A percentile compares a stretch with the other conserved stretches of the same genome.
Evolutionary conservation across 1,140 invertebrate species (phyloP).

Genomic region (Calycopis cecrops): DNA sequence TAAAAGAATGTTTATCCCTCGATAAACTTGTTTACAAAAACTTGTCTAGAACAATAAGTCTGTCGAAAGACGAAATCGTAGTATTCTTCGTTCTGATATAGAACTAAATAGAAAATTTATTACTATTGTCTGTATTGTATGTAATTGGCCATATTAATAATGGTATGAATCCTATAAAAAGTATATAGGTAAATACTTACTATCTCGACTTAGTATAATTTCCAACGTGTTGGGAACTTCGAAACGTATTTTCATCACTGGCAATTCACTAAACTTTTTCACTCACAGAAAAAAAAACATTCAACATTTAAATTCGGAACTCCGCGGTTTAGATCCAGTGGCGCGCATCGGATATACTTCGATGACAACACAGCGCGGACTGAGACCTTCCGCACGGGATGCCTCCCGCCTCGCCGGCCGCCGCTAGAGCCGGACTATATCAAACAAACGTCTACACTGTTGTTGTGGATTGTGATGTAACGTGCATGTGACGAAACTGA

Average conservation of each 20-base stretch:
- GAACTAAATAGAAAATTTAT: no score
- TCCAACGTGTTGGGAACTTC: constrained; percentile 71
- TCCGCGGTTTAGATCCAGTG: constrained; percentile 35
- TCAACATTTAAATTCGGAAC: constrained; percentile 32
- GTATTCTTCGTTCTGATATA: no score
- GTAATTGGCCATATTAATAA: no score
- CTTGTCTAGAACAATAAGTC: no score
- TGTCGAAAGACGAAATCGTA: no score
- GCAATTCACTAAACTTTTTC: constrained; percentile 14
- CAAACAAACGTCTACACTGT: constrained; percentile 40
- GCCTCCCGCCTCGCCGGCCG: constrained; percentile 64
- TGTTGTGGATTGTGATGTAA: constrained; percentile 55
- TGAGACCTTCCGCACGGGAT: constrained; percentile 61
- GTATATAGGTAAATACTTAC: constrained; percentile 18
- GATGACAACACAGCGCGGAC: constrained; percentile 58
- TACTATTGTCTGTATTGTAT: no score
- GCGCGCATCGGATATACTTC: constrained; percentile 53
- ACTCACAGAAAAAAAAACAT: constrained; percentile 29
- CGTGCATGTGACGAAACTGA: constrained; percentile 57
- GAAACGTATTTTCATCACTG: constrained; percentile 69
- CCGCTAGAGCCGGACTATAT: constrained; percentile 41
- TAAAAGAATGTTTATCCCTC: no score
- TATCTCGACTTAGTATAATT: constrained; percentile 62
- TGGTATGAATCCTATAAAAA: constrained; percentile 1
- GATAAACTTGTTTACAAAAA: no score